Evolutionary conservation across 92 coral and sea anemone genomes (phyloP), one percentile per base, ranked within the genome.

Genomic region (Zoanthus solanderi): DNA sequence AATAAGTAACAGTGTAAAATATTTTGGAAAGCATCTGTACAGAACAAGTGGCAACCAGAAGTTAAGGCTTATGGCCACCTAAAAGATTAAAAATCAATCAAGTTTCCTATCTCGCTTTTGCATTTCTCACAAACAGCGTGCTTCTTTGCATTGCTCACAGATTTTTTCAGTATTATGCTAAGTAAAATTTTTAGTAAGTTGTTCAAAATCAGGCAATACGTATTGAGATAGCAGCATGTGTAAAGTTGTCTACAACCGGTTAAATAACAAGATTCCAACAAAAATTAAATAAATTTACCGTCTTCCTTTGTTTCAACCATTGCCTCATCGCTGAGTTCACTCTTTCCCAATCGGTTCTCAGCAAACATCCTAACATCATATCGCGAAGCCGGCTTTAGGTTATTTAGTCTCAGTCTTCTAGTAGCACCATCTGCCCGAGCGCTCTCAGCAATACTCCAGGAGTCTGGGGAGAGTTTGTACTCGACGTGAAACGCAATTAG

Each of bases 301-400:
- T 93, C 98, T 89, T 95, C 94, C 18, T 68, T 81, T 4, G 98
- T 93, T 67, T 72, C 81, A 34, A 86, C 90, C 45, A 37, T 6
- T 10, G 83, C 82, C 30, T 85, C 89, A 34, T 28, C 53, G 12
- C 98, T 92, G 9, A 88, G 86, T 5, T 94, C 90, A 87, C 99
- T 94, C 37, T 66, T 88, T 10, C 99, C 99, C 72, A 94, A 80
- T 34, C 60, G 81, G 72, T 97, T 97, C 75, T 79, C 89, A 11
- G 98, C 98, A 60, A 81, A 89, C 84, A 97, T 90, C 13, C 96
- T 89, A 73, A 97, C 87, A 53, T 91, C 88, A 68, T 97, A 97
- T 0, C 78, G 75, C 42, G 99, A 89, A 23, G 96, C 96, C 23
- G 99, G 99, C 71, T 85, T 85, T 37, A 97, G 95, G 57, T 78